phyloP scores from a whole-genome alignment of 2,797 vertebrate genomes.

The Gymnocypris eckloni region DNA sequence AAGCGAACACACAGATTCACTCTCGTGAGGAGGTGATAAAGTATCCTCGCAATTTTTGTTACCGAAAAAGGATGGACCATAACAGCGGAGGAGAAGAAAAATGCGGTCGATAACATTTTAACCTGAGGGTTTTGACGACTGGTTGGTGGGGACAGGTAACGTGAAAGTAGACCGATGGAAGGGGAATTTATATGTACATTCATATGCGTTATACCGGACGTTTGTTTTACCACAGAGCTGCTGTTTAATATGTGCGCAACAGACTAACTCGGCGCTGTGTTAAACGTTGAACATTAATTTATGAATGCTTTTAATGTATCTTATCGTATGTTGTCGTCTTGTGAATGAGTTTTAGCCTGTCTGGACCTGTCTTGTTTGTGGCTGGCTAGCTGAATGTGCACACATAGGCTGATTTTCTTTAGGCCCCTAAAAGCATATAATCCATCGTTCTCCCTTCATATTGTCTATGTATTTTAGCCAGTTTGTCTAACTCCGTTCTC shows the following conservation, averaged over 20 bases:
- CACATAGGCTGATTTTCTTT: conserved; percentile 12
- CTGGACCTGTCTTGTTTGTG: background rate
- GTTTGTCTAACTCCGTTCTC: background rate
- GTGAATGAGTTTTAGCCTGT: conserved; percentile 19
- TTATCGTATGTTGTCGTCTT: background rate
- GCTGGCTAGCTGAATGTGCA: conserved; percentile 33
- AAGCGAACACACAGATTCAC: conserved; percentile 18
- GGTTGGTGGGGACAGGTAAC: conserved; percentile 35
- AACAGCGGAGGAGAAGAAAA: conserved; percentile 7
- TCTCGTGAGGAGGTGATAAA: conserved; percentile 4
- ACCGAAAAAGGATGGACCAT: background rate
- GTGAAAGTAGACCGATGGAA: background rate
- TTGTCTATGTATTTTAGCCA: background rate
- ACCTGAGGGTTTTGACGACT: conserved; percentile 11
- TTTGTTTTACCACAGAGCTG: conserved; percentile 8
- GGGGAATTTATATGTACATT: background rate
- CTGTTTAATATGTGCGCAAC: background rate
- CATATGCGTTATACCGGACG: background rate
- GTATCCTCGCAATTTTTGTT: background rate
- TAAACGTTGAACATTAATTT: background rate
- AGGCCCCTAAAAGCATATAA: conserved; percentile 20
- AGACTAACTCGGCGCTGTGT: background rate
- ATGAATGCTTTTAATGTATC: background rate
- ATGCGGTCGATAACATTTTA: conserved; percentile 25
- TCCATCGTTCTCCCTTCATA: background rate